Evolutionary conservation across 2,797 vertebrate genomes (phyloP), one percentile per base, ranked within the genome.

Genomic region (Natrix natrix): DNA sequence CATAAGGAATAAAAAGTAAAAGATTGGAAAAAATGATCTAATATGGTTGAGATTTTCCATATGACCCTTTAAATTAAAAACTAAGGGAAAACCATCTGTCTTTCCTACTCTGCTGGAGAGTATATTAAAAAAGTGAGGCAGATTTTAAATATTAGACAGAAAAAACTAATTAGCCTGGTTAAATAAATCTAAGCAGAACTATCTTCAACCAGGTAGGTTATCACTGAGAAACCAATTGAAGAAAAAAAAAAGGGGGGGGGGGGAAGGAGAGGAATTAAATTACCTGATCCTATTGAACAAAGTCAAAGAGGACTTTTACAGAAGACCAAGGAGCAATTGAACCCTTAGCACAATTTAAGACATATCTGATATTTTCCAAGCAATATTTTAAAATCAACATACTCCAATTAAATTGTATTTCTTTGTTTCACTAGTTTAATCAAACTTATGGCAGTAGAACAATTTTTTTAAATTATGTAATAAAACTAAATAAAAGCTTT

Each of bases 371-470:
- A 61, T 88, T 90, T 90, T 55, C 32, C 20, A 92, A 66, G 28
- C 13, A 74, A 90, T 86, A 10, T 91, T 92, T 32, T n/a, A 90
- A 93, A 94, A 0, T 91, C 48, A 93, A 89, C 91, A 87, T 0
- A 74, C 1, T 22, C 92, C 78, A 90, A 95, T 24, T 48, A 95
- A 94, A 91, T 13, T 14, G 32, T 16, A 91, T 7, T 43, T 60
- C 90, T 59, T 86, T 59, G 61, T 94, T 74, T 69, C 94, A 74
- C 32, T 92, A 59, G 93, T 28, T 57, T 56, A 93, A 92, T 28
- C 74, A 78, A 88, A 60, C 37, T 52, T 91, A 63, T 2, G 5
- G 57, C 0, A 92, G 54, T 63, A 87, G 93, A 93, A 95, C 93
- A 37, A 37, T 37, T 37, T 37, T 37, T 37, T 37, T 37, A 37